A percentile compares a stretch with the other conserved stretches of the same genome.
Conservation (phyloP, 2,888 invertebrate genomes). For the Philaethria dido region DNA sequence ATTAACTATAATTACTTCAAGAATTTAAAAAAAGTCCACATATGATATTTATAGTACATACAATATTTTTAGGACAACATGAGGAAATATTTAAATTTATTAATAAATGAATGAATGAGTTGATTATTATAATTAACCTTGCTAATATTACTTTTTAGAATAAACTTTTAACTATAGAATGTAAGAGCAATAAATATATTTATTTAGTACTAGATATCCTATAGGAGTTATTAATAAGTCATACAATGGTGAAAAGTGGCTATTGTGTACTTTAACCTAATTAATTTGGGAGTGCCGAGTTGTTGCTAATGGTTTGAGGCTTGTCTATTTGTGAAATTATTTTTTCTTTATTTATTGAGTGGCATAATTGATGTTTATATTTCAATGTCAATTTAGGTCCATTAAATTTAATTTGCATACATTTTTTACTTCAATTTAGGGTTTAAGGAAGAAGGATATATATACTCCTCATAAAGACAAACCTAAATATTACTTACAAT, state of each 20-base stretch:
- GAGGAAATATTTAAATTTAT: no score
- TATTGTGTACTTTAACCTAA: conserved; percentile 28
- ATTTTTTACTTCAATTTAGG: not conserved
- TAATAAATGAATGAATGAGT: no score
- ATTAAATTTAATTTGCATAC: not conserved
- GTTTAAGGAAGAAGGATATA: no score
- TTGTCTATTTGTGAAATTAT: conserved; percentile 6
- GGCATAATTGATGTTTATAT: not conserved
- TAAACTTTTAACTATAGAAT: not conserved
- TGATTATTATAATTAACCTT: no score
- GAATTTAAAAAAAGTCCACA: no score
- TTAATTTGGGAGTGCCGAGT: conserved; percentile 40
- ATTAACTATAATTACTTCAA: no score
- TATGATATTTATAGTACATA: no score
- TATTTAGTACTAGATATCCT: conserved; percentile 1
- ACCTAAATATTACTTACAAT: no score
- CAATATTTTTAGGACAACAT: no score
- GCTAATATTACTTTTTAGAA: no score
- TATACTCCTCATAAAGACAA: no score
- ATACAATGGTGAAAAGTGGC: conserved; percentile 8
- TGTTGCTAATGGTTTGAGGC: conserved; percentile 36
- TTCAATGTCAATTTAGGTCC: not conserved
- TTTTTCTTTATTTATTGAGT: conserved; percentile 8
- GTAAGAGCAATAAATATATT: not conserved
- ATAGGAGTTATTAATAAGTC: conserved; percentile 11